Evolutionary conservation across 2,113 vertebrate genomes (phyloP), one percentile per base, ranked within the genome.

Genomic region (Chlamydotis undulata): DNA sequence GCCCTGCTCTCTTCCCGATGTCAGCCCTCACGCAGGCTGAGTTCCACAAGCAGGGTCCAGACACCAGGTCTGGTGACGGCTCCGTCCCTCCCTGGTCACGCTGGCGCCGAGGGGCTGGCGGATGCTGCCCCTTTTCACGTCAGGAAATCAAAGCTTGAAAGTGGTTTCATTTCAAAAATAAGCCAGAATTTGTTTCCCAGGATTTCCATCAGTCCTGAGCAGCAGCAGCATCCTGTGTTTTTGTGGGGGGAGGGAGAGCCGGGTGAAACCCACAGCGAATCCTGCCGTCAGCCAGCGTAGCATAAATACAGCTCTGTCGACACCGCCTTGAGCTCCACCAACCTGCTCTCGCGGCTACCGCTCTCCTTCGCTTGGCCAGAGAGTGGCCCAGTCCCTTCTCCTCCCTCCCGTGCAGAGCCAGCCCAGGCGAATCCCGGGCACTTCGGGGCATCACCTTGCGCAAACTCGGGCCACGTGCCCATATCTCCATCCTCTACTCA

Each of bases 81-180:
- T 60, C 39, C 55, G 14, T 52, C 75, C 24, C 14, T 59, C 57
- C 39, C 29, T 3, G 45, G 25, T 24, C 52, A 16, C 6, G 0
- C 35, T 8, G 10, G 19, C 28, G 19, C 70, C 1, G 0, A 28
- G 31, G 90, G 65, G 50, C 29, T 0, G 0, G n/a, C 0, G 0
- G 64, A 39, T 25, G 60, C 53, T 56, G 64, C 5, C 12, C 69
- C 67, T 68, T 31, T 37, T 33, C 1, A 0, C 7, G 22, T 4
- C 6, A 1, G 88, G 18, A 41, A 56, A 61, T 9, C 4, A 14
- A 14, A 52, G 67, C 15, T 39, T 7, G 45, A 50, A 3, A 82
- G n/a, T 1, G 29, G 4, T 60, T 71, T 70, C 26, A 4, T 52
- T 73, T 77, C n/a, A 37, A 11, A 91, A 91, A 57, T 12, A 19